These are phyloP conservation scores for Eupithecia centaureata DNA, from an alignment of 2,888 invertebrate genomes.

Conservation along the genomic window DNA sequence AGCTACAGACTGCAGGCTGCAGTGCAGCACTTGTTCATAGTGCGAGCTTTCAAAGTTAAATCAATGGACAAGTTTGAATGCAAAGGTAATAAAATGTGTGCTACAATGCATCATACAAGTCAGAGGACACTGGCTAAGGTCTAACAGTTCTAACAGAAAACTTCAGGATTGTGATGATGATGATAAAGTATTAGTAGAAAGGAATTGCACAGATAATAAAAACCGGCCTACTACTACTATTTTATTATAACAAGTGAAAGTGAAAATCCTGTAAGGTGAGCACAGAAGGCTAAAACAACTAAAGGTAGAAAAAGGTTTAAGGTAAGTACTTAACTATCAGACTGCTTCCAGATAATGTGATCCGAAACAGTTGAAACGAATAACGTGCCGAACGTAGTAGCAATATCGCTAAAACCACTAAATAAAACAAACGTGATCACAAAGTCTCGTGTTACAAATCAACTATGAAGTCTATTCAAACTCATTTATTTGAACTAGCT, in stretches of 20 bases:
- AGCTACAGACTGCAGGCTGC: no score
- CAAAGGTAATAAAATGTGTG: no score
- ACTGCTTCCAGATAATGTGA: not conserved
- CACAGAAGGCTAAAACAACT: not conserved
- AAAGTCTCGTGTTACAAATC: conserved; percentile 18
- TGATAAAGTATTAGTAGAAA: not conserved
- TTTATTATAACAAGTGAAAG: no score
- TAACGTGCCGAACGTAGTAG: not conserved
- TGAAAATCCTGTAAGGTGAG: not conserved
- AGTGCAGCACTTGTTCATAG: no score
- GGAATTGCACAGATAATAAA: no score
- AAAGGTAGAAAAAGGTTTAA: not conserved
- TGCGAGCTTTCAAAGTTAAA: no score
- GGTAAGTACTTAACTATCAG: not conserved
- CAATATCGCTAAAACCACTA: conserved; percentile 15
- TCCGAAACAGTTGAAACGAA: conserved; percentile 1
- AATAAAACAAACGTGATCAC: conserved; percentile 15
- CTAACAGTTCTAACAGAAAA: not conserved
- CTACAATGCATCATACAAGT: no score
- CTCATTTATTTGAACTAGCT: conserved; percentile 27
- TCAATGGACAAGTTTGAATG: no score
- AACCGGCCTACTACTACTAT: no score
- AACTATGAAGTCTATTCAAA: conserved; percentile 14
- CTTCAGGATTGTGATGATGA: not conserved
- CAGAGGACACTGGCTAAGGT: not conserved